Evolutionary conservation across 2,113 vertebrate genomes (phyloP).

Genomic region (Colossoma macropomum): DNA sequence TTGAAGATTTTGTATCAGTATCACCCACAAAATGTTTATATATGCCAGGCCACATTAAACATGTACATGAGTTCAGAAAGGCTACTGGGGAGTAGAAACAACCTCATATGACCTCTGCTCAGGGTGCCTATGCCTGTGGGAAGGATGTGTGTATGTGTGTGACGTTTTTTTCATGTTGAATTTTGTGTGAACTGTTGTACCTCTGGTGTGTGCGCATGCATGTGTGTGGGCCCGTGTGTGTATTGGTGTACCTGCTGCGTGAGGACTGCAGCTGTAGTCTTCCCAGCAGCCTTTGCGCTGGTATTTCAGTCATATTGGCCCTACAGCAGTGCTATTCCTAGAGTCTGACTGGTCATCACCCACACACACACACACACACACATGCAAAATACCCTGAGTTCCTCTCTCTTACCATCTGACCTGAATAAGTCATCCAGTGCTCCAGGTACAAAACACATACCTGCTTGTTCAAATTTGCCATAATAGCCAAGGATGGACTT

Average conservation of each 20-base stretch:
- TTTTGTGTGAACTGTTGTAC: not conserved
- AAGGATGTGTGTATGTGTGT: conserved; percentile 8
- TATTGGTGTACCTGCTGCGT: not conserved
- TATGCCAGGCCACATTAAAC: no score
- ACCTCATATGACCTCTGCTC: not conserved
- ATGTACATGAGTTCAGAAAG: not conserved
- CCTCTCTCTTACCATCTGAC: conserved; percentile 41
- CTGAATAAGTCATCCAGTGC: conserved; percentile 49
- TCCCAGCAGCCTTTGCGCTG: not conserved
- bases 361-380: conserved; percentile 26
- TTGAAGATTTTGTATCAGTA: no score
- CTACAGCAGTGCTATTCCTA: conserved; percentile 46
- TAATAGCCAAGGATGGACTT: not conserved
- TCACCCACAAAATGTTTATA: no score
- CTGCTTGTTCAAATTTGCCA: conserved; percentile 35
- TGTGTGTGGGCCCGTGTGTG: not conserved
- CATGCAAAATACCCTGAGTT: not conserved
- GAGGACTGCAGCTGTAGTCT: not conserved
- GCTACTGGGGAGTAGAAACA: not conserved
- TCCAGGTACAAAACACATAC: conserved; percentile 39
- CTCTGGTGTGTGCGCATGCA: not conserved
- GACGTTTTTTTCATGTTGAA: not conserved
- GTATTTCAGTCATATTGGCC: conserved; percentile 44
- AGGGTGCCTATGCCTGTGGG: not conserved
- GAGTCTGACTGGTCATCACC: conserved; percentile 31